Conservation (phyloP, 2,888 invertebrate species). For the Ctena decussata region DNA sequence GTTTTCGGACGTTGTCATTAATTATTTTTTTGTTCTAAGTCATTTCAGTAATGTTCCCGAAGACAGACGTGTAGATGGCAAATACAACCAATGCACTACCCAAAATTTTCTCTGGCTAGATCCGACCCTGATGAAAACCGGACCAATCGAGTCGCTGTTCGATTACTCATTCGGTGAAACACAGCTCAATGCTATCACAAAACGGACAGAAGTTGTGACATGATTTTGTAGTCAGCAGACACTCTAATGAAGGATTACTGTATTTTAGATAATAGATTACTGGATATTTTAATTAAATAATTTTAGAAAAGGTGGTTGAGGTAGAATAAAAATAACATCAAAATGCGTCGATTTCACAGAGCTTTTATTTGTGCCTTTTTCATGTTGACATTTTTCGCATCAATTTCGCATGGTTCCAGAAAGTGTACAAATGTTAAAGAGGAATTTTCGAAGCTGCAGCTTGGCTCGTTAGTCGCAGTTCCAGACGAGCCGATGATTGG, state of each 20-base stretch:
- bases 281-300: neutral
- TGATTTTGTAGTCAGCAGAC: neutral
- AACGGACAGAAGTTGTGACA: neutral
- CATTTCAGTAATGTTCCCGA: no score
- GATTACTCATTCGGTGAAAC: neutral
- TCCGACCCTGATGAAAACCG: neutral
- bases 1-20: no score
- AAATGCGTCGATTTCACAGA: neutral
- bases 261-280: neutral
- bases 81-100: no score
- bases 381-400: neutral
- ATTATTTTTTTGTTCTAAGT: no score
- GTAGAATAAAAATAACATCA: neutral
- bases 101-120: neutral
- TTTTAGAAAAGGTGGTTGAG: no score
- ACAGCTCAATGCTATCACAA: neutral
- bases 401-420: neutral
- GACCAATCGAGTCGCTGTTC: neutral
- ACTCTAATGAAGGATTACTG: neutral
- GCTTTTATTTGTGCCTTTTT: neutral
- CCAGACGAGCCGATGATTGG: conserved; percentile 44
- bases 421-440: neutral
- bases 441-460: neutral
- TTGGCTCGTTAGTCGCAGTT: conserved; percentile 10
- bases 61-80: no score